Evolutionary conservation across 2,797 vertebrate species (phyloP).

Genomic region (Poeciliopsis infans): DNA sequence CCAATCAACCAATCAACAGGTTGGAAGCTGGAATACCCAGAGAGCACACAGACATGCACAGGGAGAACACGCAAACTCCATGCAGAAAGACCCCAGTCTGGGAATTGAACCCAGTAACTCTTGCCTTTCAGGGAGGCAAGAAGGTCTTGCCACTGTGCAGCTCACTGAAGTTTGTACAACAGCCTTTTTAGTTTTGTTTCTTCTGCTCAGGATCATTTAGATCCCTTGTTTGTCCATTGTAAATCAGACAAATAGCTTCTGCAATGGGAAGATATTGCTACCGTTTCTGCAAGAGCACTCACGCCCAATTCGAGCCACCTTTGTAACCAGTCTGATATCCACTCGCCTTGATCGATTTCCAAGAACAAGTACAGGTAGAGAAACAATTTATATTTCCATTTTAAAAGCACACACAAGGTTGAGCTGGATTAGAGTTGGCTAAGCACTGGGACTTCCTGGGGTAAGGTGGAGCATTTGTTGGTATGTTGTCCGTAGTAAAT

Average conservation of each 20-base stretch:
- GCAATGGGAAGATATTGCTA: slow-evolving; percentile 21
- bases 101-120: too few species aligned
- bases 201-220: slow-evolving; percentile 39
- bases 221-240: slow-evolving; percentile 32
- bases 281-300: slow-evolving; percentile 34
- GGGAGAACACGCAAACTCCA: too few species aligned
- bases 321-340: slow-evolving; percentile 3
- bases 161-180: slow-evolving; percentile 7
- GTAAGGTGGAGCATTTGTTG: slow-evolving; percentile 31
- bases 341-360: neutral
- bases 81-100: too few species aligned
- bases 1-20: too few species aligned
- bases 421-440: slow-evolving; percentile 39
- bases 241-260: slow-evolving; percentile 30
- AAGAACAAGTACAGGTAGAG: neutral
- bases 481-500: slow-evolving; percentile 41
- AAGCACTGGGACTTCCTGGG: slow-evolving; percentile 26
- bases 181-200: slow-evolving; percentile 21
- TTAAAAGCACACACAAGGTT: slow-evolving; percentile 27
- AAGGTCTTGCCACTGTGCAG: too few species aligned
- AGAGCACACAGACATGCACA: too few species aligned
- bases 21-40: too few species aligned
- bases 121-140: too few species aligned
- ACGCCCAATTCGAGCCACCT: slow-evolving; percentile 39
- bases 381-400: slow-evolving; percentile 40